phyloP scores from a whole-genome alignment of 2,888 invertebrate genomes.

The Bedellia somnulentella region DNA sequence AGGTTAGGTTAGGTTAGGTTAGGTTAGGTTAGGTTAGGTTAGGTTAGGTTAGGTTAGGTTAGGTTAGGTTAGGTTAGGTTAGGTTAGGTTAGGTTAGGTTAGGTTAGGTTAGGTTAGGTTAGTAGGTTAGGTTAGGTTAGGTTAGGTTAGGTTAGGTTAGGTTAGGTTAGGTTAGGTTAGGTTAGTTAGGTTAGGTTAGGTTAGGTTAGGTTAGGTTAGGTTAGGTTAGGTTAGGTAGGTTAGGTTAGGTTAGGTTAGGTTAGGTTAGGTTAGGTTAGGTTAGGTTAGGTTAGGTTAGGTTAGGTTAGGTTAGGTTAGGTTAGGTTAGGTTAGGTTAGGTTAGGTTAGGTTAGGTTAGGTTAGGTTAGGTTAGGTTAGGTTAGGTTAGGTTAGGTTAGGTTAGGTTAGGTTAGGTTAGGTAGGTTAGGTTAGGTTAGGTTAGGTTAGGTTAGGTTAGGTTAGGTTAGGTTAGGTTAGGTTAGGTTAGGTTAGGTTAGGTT shows the following conservation, averaged over 20 bases:
- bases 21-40: conserved; percentile 7
- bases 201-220: conserved; percentile 7
- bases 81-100: conserved; percentile 6
- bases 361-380: conserved; percentile 9
- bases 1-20: conserved; percentile 6
- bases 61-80: conserved; percentile 5
- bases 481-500: conserved; percentile 5
- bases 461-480: conserved; percentile 7
- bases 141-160: conserved; percentile 5
- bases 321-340: conserved; percentile 9
- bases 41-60: conserved; percentile 5
- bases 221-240: conserved; percentile 6
- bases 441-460: conserved; percentile 6
- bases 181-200: conserved; percentile 7
- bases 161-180: conserved; percentile 5
- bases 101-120: conserved; percentile 5
- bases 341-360: conserved; percentile 8
- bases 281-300: conserved; percentile 12
- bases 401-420: conserved; percentile 8
- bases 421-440: conserved; percentile 8
- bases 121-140: conserved; percentile 6
- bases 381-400: conserved; percentile 9
- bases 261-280: conserved; percentile 11
- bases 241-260: conserved; percentile 9
- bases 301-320: conserved; percentile 12